Percentiles rank a stretch among this genome's conserved stretches.
Conservation (phyloP, 2,888 invertebrate species). For the Cerceris ruficornis region DNA sequence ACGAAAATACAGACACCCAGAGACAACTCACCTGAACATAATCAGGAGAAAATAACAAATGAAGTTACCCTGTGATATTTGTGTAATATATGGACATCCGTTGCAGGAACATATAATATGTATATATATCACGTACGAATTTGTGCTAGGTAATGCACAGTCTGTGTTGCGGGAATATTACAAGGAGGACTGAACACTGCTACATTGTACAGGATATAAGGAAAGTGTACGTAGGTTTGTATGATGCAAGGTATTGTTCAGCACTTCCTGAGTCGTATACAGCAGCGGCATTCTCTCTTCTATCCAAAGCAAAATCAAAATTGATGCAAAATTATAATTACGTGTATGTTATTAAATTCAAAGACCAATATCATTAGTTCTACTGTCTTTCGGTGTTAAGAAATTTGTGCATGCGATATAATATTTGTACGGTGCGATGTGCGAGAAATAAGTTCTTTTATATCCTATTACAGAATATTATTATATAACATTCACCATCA, state of each 20-base stretch:
- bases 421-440: conserved; percentile 12
- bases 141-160: conserved; percentile 60
- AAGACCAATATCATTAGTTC: conserved; percentile 48
- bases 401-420: not conserved
- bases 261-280: conserved; percentile 80
- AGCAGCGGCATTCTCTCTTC: conserved; percentile 81
- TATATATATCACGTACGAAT: conserved; percentile 56
- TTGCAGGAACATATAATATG: conserved; percentile 53
- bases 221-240: conserved; percentile 75
- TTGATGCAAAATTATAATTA: conserved; percentile 70
- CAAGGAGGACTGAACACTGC: conserved; percentile 60
- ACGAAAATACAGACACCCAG: conserved; percentile 43
- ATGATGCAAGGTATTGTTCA: conserved; percentile 81
- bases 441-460: not conserved
- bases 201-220: conserved; percentile 62
- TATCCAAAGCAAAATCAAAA: conserved; percentile 71
- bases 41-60: conserved; percentile 77
- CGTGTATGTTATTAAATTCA: conserved; percentile 64
- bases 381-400: not conserved
- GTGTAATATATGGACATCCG: conserved; percentile 59
- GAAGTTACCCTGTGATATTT: conserved; percentile 70
- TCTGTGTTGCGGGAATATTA: conserved; percentile 57
- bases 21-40: conserved; percentile 76
- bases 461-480: not conserved
- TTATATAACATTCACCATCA: not conserved